Percentiles rank a stretch among this genome's conserved stretches.
These are phyloP conservation scores for Pangasius larnaudii DNA, from an alignment of 2,797 vertebrate genomes.

Conservation along the genomic window DNA sequence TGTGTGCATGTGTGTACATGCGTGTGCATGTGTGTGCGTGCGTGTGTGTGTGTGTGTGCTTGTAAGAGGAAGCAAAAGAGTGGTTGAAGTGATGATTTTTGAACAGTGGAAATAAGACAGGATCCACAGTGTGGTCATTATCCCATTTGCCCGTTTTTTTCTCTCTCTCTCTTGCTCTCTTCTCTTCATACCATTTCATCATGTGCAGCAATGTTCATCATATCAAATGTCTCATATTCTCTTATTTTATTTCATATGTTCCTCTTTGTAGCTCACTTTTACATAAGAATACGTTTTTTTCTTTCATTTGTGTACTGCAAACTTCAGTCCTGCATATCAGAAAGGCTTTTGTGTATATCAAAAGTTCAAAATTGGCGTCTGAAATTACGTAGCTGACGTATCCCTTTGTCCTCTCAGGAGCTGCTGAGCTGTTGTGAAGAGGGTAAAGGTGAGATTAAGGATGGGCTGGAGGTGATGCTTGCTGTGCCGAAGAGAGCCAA, in stretches of 20 bases:
- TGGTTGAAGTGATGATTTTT: background rate
- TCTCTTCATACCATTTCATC: background rate
- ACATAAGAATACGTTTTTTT: background rate
- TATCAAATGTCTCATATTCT: background rate
- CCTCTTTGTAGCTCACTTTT: background rate
- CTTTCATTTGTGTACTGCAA: background rate
- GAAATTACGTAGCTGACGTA: background rate
- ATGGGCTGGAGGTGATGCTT: conserved; percentile 97
- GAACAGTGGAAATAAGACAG: background rate
- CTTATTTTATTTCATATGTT: background rate
- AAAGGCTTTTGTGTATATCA: background rate
- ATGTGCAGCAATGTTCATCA: background rate
- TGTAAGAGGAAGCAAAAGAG: background rate
- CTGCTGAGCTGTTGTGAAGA: conserved; percentile 97
- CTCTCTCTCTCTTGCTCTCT: background rate
- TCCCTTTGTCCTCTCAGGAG: conserved; percentile 74
- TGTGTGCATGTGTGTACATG: background rate
- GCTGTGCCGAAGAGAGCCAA: conserved; percentile 97
- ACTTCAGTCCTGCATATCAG: background rate
- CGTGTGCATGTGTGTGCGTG: background rate
- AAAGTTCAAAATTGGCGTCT: background rate
- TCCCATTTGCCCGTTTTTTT: background rate
- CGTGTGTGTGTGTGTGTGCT: conserved; percentile 5
- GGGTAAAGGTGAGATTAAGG: conserved; percentile 97
- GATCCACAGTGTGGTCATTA: conserved; percentile 27